Evolutionary conservation across 64 coral and sea anemone genomes (phyloP).

Genomic region (Pocillopora verrucosa): DNA sequence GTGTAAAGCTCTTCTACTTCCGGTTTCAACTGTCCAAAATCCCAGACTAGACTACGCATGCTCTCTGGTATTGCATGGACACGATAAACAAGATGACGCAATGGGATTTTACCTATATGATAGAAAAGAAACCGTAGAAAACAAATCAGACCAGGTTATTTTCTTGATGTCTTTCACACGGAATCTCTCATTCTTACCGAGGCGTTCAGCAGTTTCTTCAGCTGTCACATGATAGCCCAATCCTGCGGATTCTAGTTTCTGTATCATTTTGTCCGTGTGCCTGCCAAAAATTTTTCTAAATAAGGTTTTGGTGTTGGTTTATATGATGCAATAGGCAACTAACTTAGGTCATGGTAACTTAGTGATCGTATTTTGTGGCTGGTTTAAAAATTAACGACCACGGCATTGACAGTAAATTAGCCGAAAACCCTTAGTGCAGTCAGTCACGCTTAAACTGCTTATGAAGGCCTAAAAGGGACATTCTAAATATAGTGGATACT

Average conservation of each 20-base stretch:
- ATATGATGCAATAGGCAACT: background rate
- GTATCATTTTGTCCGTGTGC: constrained; percentile 60
- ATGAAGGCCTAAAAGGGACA: too few relatives aligned
- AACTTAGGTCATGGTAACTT: background rate
- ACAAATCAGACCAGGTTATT: too few relatives aligned
- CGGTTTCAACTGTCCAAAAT: constrained; percentile 75
- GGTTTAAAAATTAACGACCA: too few relatives aligned
- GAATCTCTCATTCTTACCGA: constrained; percentile 18
- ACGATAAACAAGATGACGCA: constrained; percentile 81
- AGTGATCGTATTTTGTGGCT: background rate
- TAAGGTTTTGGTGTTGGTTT: background rate
- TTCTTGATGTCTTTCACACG: too few relatives aligned
- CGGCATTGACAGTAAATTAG: too few relatives aligned
- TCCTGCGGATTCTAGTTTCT: constrained; percentile 76
- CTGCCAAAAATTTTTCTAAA: background rate
- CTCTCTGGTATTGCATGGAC: constrained; percentile 72
- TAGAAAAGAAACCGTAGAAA: too few relatives aligned
- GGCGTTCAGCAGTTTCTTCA: constrained; percentile 51
- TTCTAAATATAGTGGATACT: too few relatives aligned
- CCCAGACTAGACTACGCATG: constrained; percentile 74
- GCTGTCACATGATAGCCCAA: constrained; percentile 65
- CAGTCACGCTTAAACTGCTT: too few relatives aligned
- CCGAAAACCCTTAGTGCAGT: too few relatives aligned
- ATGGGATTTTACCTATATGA: constrained; percentile 47
- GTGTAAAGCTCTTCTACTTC: constrained; percentile 63